Evolutionary conservation across 2,797 vertebrate genomes (phyloP).

Genomic region (Scleropages formosus): DNA sequence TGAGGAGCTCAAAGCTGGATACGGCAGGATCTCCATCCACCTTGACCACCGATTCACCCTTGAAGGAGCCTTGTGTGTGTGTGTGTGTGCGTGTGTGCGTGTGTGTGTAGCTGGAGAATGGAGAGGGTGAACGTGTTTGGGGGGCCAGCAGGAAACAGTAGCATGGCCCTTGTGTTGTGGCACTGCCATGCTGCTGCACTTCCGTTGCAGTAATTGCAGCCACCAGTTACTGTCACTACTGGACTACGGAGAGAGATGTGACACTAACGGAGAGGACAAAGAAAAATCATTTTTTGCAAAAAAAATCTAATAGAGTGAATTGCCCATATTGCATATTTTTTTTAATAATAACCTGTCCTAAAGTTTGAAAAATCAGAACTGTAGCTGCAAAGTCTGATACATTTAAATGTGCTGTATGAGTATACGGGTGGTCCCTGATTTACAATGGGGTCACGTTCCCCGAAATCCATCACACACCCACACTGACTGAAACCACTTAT

Average conservation of each 20-base stretch:
- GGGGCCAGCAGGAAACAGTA: background rate
- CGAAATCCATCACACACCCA: too few species aligned
- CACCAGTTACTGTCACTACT: background rate
- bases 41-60: background rate
- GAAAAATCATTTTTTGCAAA: too few species aligned
- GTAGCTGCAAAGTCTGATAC: too few species aligned
- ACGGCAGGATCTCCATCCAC: background rate
- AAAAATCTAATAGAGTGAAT: too few species aligned
- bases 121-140: background rate
- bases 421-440: too few species aligned
- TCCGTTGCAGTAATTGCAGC: background rate
- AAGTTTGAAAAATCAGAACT: too few species aligned
- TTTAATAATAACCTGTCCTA: too few species aligned
- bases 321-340: too few species aligned
- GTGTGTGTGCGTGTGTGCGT: background rate
- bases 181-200: background rate
- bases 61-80: background rate
- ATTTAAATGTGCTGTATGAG: too few species aligned
- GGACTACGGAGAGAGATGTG: background rate
- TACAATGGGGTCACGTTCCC: too few species aligned
- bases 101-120: background rate
- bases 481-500: too few species aligned
- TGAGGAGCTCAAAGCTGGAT: background rate
- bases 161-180: background rate
- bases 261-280: too few species aligned